Percentiles rank a stretch among this genome's conserved stretches.
Evolutionary conservation across 2,797 vertebrate genomes (phyloP).

Genomic region (Mastacembelus armatus): DNA sequence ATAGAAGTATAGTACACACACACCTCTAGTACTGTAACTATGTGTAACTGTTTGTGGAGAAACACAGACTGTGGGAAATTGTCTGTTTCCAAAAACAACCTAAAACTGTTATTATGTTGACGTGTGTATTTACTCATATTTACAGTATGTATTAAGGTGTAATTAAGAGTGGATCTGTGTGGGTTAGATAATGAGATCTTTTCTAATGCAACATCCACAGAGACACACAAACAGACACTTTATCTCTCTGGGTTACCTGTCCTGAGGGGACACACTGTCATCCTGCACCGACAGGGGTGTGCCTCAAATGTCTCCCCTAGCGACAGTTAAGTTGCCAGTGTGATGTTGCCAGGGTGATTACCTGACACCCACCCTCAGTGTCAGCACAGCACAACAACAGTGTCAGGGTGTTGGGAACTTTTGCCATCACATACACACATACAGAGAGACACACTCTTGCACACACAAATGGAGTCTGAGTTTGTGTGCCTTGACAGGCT

Average conservation of each 20-base stretch:
- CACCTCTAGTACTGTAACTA: neutral
- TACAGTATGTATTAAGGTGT: conserved; percentile 7
- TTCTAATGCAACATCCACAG: conserved; percentile 35
- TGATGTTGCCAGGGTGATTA: conserved; percentile 72
- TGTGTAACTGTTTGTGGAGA: neutral
- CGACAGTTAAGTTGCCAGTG: conserved; percentile 76
- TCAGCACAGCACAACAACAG: conserved; percentile 58
- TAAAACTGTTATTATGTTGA: conserved; percentile 21
- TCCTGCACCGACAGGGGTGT: conserved; percentile 59
- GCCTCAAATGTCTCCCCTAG: conserved; percentile 74
- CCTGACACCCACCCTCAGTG: conserved; percentile 72
- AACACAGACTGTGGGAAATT: neutral
- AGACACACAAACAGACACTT: conserved; percentile 31
- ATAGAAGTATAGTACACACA: neutral
- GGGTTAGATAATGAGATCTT: conserved; percentile 41
- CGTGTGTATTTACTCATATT: conserved; percentile 12
- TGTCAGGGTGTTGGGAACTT: conserved; percentile 62
- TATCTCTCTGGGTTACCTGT: conserved; percentile 57
- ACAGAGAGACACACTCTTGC: conserved; percentile 12
- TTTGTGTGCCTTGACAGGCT: conserved; percentile 67
- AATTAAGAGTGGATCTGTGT: conserved; percentile 28
- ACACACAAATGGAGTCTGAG: conserved; percentile 54
- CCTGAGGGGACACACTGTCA: conserved; percentile 73
- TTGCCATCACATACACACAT: conserved; percentile 42
- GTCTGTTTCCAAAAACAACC: conserved; percentile 18